A percentile compares a stretch with the other conserved stretches of the same genome.
These are phyloP conservation scores for Macquaria australasica DNA, from an alignment of 2,113 vertebrate genomes.

Conservation along the genomic window DNA sequence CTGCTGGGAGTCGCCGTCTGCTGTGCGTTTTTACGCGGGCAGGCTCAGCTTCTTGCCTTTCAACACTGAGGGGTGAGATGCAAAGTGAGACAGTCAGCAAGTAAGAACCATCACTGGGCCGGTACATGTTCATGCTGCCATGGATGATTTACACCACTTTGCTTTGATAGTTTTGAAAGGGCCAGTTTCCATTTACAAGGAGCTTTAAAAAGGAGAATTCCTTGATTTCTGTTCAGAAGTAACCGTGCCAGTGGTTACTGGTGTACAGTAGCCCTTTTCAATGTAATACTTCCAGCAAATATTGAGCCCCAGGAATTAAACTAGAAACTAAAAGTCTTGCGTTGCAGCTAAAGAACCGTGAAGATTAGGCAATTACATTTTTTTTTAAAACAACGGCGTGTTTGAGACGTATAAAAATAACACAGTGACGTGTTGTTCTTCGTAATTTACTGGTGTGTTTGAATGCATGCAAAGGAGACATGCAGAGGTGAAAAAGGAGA, in stretches of 20 bases:
- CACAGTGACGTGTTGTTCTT: not conserved
- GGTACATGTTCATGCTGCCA: not conserved
- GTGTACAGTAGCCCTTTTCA: not conserved
- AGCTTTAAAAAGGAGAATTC: not conserved
- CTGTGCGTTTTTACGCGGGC: slow-evolving; percentile 93
- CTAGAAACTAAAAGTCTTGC: not conserved
- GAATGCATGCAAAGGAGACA: not conserved
- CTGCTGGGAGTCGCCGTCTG: slow-evolving; percentile 87
- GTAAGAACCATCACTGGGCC: not conserved
- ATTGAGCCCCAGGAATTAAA: not conserved
- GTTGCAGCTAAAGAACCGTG: not conserved
- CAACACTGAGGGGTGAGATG: slow-evolving; percentile 86
- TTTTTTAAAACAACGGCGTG: no score
- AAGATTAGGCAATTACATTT: not conserved
- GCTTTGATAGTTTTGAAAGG: not conserved
- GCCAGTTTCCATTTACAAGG: not conserved
- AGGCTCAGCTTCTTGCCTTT: slow-evolving; percentile 99
- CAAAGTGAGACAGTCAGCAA: slow-evolving; percentile 5
- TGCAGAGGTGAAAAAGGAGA: not conserved
- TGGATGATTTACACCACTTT: not conserved
- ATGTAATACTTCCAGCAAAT: not conserved
- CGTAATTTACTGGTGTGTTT: not conserved
- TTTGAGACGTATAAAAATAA: not conserved
- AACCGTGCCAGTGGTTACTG: not conserved
- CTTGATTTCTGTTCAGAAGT: not conserved